These are phyloP conservation scores for Microdon myrmicae DNA, from an alignment of 2,888 invertebrate species.

Conservation along the genomic window DNA sequence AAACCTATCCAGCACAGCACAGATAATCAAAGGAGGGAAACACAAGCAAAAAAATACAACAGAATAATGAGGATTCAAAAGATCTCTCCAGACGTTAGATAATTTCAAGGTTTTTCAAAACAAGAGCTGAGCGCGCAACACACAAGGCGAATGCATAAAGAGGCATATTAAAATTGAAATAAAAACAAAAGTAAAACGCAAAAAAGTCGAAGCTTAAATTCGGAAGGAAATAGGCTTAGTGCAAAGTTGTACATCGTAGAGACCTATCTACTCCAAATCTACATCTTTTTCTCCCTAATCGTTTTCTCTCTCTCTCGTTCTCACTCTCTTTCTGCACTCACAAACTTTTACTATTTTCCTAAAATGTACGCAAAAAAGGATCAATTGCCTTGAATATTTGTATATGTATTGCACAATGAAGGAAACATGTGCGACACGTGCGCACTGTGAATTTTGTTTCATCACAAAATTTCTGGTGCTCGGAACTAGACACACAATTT, in stretches of 20 bases:
- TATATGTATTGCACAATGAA: constrained; percentile 34
- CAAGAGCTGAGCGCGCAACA: constrained; percentile 27
- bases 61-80: constrained; percentile 21
- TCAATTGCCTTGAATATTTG: constrained; percentile 38
- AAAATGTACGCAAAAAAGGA: constrained; percentile 39
- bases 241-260: too few species aligned
- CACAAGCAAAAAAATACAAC: constrained; percentile 7
- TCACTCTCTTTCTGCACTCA: neutral
- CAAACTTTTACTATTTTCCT: too few species aligned
- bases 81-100: constrained; percentile 30
- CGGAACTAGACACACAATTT: too few species aligned
- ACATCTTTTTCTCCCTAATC: constrained; percentile 10
- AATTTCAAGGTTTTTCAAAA: constrained; percentile 49
- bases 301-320: neutral
- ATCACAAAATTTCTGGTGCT: constrained; percentile 7
- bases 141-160: constrained; percentile 7
- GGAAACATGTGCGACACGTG: constrained; percentile 47
- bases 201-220: constrained; percentile 15
- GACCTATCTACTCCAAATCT: too few species aligned
- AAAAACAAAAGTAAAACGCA: constrained; percentile 19
- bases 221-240: constrained; percentile 12
- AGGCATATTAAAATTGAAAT: neutral
- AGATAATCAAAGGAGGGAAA: constrained; percentile 20
- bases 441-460: constrained; percentile 36
- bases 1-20: too few species aligned